Conservation (phyloP, 2,113 vertebrate genomes). For the Podilymbus podiceps region DNA sequence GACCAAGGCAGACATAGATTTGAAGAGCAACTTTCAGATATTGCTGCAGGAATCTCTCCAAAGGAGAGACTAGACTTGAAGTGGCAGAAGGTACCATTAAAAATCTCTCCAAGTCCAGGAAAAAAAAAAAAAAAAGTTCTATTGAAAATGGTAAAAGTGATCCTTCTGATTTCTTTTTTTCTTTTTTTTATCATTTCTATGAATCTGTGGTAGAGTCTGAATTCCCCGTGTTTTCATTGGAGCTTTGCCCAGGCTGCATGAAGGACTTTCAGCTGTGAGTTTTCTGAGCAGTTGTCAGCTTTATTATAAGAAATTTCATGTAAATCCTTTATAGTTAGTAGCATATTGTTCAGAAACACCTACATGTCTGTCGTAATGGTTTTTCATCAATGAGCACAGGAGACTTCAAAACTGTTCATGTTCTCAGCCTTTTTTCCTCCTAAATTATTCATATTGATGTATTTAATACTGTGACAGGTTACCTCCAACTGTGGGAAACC, state of each 20-base stretch:
- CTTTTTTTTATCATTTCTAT: neutral
- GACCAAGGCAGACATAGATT: neutral
- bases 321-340: neutral
- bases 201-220: neutral
- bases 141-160: neutral
- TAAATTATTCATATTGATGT: neutral
- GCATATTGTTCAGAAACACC: neutral
- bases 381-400: neutral
- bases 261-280: neutral
- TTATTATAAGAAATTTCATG: neutral
- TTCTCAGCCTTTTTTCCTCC: neutral
- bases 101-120: neutral
- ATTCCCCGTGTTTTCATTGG: neutral
- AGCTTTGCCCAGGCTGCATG: neutral
- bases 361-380: fast-evolving
- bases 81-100: neutral
- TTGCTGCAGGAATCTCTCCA: neutral
- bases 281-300: neutral
- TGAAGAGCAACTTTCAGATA: neutral
- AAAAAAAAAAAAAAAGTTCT: neutral
- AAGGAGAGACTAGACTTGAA: neutral
- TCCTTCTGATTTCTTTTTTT: neutral
- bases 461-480: neutral
- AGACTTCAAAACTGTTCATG: neutral
- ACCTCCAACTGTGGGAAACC: neutral